phyloP scores from a whole-genome alignment of 2,113 vertebrate species.

The Caloenas nicobarica region DNA sequence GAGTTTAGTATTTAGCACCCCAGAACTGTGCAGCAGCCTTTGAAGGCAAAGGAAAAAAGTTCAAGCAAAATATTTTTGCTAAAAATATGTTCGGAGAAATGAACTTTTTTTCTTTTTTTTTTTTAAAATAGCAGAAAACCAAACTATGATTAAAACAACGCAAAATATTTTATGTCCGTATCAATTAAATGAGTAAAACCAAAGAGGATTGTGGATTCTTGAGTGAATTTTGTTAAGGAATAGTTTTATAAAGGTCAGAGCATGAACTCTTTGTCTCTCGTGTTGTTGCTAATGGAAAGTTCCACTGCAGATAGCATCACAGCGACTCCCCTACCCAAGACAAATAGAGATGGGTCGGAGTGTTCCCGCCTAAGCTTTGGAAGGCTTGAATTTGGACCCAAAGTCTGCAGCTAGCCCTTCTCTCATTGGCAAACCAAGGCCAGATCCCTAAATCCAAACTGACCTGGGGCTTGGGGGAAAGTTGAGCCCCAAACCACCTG shows the following conservation, averaged over 20 bases:
- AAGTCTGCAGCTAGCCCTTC: not conserved
- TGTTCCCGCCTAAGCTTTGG: not conserved
- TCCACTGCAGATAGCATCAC: conserved; percentile 71
- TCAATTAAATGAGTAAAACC: conserved; percentile 75
- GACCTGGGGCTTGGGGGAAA: not conserved
- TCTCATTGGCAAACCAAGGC: not conserved
- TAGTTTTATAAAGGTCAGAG: conserved; percentile 76
- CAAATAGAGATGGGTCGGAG: conserved; percentile 53
- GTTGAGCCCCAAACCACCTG: not conserved
- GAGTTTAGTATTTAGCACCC: conserved; percentile 75
- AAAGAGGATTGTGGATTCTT: conserved; percentile 62
- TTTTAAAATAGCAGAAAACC: conserved; percentile 76
- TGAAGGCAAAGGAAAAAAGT: conserved; percentile 75
- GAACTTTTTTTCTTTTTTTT: conserved; percentile 43
- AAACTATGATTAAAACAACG: conserved; percentile 76
- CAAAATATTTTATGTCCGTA: conserved; percentile 76
- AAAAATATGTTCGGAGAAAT: conserved; percentile 75
- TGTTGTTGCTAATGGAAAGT: conserved; percentile 76
- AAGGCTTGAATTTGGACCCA: conserved; percentile 9
- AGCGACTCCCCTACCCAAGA: conserved; percentile 46
- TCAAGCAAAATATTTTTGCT: conserved; percentile 83
- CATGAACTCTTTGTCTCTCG: conserved; percentile 65
- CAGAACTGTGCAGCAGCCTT: conserved; percentile 74
- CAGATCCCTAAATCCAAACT: not conserved
- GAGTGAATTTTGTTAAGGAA: conserved; percentile 74